phyloP scores from a whole-genome alignment of 37 sponge, comb jelly and placozoan genomes.

The Dysidea cf. avara region DNA sequence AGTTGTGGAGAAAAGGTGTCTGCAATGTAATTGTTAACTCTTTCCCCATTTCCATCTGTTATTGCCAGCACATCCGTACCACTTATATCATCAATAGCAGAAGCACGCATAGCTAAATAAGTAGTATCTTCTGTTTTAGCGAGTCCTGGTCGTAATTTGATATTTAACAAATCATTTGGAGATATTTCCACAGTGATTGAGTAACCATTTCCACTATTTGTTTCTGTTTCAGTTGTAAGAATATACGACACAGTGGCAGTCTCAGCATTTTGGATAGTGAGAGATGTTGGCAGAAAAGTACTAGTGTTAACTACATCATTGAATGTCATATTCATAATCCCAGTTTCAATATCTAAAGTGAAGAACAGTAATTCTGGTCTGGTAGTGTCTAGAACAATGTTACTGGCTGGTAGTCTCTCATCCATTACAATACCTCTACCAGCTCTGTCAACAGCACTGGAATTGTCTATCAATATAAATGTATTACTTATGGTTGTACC shows the following conservation, averaged over 20 bases:
- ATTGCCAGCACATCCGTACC: constrained; percentile 84
- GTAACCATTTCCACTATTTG: constrained; percentile 61
- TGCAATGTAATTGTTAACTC: constrained; percentile 55
- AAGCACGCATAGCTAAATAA: constrained; percentile 85
- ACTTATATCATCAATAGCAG: constrained; percentile 88
- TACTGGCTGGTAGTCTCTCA: constrained; percentile 25
- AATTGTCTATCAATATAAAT: constrained; percentile 24
- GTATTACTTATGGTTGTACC: constrained; percentile 54
- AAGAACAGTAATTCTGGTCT: constrained; percentile 68
- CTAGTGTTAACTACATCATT: constrained; percentile 77
- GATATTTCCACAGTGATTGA: constrained; percentile 60
- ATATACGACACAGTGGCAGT: constrained; percentile 13
- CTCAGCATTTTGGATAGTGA: constrained; percentile 69
- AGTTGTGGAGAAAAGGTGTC: constrained; percentile 69
- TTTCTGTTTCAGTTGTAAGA: constrained; percentile 26
- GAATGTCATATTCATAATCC: constrained; percentile 70
- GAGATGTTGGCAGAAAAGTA: constrained; percentile 75
- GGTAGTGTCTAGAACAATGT: constrained; percentile 62
- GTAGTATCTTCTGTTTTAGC: constrained; percentile 64
- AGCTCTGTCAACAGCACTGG: constrained; percentile 44
- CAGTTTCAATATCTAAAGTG: constrained; percentile 73
- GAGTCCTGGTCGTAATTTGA: constrained; percentile 63
- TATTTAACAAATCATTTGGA: constrained; percentile 65
- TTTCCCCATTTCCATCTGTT: constrained; percentile 85
- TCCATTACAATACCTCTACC: constrained; percentile 15